Evolutionary conservation across 2,113 vertebrate species (phyloP).

Genomic region (Anguilla rostrata): DNA sequence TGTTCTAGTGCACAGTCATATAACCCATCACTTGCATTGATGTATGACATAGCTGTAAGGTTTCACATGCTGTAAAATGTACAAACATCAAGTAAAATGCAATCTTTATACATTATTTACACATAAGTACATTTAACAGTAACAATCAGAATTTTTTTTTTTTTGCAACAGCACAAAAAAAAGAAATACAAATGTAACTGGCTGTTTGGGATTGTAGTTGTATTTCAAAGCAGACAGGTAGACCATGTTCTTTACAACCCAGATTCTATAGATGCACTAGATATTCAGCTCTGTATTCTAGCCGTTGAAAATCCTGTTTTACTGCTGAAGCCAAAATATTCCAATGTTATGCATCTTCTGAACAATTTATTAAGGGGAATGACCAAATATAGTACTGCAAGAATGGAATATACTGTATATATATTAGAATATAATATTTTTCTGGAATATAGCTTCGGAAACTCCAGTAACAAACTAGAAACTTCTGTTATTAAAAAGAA

Average conservation of each 20-base stretch:
- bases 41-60: constrained; percentile 46
- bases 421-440: too few species aligned
- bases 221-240: constrained; percentile 47
- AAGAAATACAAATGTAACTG: constrained; percentile 71
- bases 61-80: constrained; percentile 56
- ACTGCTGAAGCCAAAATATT: too few species aligned
- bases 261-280: too few species aligned
- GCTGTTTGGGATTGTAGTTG: constrained; percentile 42
- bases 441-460: too few species aligned
- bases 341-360: background rate
- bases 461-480: too few species aligned
- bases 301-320: too few species aligned
- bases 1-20: background rate
- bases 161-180: constrained; percentile 62
- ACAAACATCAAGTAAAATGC: constrained; percentile 59
- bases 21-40: constrained; percentile 42
- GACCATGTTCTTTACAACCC: background rate
- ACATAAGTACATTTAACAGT: constrained; percentile 69
- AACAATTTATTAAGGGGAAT: too few species aligned
- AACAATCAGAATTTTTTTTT: constrained; percentile 54
- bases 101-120: constrained; percentile 65
- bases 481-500: too few species aligned
- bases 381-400: too few species aligned
- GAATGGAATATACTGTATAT: too few species aligned
- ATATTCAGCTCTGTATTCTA: too few species aligned